Conservation (phyloP, 2,797 vertebrate species). For the Stomatorhinus walkeri region DNA sequence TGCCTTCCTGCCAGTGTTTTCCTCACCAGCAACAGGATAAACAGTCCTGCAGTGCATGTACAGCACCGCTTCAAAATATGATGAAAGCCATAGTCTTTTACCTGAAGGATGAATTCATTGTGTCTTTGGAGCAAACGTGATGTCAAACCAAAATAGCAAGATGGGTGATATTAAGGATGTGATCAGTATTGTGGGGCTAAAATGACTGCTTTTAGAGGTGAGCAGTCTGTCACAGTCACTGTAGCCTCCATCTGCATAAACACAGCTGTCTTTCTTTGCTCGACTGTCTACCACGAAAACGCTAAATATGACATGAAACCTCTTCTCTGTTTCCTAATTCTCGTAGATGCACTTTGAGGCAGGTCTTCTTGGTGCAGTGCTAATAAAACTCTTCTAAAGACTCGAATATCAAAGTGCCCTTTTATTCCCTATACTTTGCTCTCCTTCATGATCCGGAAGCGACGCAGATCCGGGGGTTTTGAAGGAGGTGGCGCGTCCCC, state of each 20-base stretch:
- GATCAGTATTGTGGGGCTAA: not conserved
- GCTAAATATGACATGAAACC: not conserved
- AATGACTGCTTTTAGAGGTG: not conserved
- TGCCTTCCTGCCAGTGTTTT: not conserved
- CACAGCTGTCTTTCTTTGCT: not conserved
- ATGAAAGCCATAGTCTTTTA: not conserved
- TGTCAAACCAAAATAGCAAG: not conserved
- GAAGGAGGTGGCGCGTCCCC: not conserved
- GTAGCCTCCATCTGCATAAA: not conserved
- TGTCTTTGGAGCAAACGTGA: not conserved
- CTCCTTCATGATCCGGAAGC: not conserved
- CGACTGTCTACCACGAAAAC: not conserved
- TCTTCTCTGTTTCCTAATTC: not conserved
- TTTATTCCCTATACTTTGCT: not conserved
- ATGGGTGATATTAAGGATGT: not conserved
- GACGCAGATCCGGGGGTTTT: not conserved
- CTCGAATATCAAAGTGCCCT: not conserved
- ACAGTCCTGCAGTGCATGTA: not conserved
- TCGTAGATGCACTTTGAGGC: not conserved
- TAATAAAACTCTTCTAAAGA: conserved; percentile 12
- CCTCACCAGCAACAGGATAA: not conserved
- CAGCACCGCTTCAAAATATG: not conserved
- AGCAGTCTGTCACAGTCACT: not conserved
- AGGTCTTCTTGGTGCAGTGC: not conserved
- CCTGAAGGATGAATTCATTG: not conserved